Evolutionary conservation across 1,140 invertebrate species (phyloP).

Genomic region (Trichoplusia ni): DNA sequence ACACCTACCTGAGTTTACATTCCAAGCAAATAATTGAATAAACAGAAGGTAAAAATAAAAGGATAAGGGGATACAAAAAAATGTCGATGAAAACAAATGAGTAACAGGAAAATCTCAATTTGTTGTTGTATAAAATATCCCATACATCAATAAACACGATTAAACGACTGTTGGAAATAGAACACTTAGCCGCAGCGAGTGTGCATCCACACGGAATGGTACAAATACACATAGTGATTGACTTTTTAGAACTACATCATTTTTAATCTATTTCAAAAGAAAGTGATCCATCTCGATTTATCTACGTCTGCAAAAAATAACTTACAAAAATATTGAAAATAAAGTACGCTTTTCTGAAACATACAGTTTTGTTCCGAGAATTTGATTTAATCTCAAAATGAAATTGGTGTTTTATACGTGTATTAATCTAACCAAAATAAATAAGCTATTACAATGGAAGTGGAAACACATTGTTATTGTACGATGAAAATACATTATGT

Average conservation of each 20-base stretch:
- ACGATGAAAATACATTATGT: background rate
- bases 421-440: no score
- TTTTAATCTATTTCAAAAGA: background rate
- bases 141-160: conserved; percentile 14
- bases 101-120: conserved; percentile 3
- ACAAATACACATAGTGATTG: background rate
- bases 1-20: no score
- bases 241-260: background rate
- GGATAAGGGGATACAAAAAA: background rate
- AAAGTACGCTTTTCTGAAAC: no score
- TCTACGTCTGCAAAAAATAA: no score
- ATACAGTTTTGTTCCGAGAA: no score
- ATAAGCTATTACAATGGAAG: no score
- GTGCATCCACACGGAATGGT: background rate
- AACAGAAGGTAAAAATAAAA: background rate
- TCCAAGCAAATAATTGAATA: no score
- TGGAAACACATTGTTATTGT: no score
- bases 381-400: no score
- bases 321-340: no score
- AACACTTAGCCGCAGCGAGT: background rate
- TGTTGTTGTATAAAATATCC: conserved; percentile 3
- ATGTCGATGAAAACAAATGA: background rate
- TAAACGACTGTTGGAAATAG: conserved; percentile 18
- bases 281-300: background rate
- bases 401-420: no score